phyloP scores from a whole-genome alignment of 1,140 invertebrate species.

The Ridgeia piscesae region DNA sequence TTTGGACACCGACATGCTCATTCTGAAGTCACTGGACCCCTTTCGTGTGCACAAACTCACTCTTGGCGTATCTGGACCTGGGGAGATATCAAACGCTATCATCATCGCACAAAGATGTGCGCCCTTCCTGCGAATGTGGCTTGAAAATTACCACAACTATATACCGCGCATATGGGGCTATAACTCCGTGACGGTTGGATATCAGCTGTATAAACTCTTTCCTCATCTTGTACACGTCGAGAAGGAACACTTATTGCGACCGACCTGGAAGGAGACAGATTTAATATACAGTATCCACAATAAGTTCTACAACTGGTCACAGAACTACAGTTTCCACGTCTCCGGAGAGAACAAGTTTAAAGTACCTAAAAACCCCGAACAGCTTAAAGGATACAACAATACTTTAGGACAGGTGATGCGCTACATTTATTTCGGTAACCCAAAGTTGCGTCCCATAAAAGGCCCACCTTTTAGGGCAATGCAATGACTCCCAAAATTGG shows the following conservation, averaged over 20 bases:
- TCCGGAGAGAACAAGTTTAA: background rate
- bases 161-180: background rate
- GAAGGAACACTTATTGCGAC: slow-evolving; percentile 1
- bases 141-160: slow-evolving; percentile 17
- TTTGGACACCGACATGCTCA: slow-evolving; percentile 10
- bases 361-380: background rate
- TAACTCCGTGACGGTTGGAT: background rate
- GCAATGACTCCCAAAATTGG: no score
- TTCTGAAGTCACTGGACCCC: slow-evolving; percentile 16
- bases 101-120: slow-evolving; percentile 14
- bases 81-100: slow-evolving; percentile 11
- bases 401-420: slow-evolving; percentile 20
- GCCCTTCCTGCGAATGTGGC: slow-evolving; percentile 16
- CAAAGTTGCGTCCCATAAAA: background rate
- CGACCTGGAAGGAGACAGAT: slow-evolving; percentile 12
- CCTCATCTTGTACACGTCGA: slow-evolving; percentile 23
- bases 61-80: background rate
- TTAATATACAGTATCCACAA: background rate
- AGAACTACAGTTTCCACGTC: slow-evolving; percentile 21
- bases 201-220: background rate
- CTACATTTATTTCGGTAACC: background rate
- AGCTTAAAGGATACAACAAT: background rate
- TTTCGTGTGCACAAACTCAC: background rate
- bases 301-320: slow-evolving; percentile 24
- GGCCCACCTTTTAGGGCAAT: background rate